phyloP scores from a whole-genome alignment of 2,113 vertebrate genomes.

The Platichthys flesus region DNA sequence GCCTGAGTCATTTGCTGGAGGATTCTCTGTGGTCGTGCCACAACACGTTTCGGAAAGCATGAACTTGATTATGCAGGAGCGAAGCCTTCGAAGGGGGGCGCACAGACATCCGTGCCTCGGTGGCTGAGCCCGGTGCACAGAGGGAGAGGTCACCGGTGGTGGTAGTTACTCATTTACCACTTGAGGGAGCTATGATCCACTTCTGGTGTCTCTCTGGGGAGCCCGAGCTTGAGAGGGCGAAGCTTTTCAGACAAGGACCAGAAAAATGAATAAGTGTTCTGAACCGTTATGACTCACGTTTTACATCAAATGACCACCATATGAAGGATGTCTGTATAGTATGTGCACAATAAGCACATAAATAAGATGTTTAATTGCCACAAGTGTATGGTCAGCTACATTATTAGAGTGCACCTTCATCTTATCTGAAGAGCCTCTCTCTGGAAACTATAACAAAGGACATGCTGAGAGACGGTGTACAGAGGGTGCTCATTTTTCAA shows the following conservation, averaged over 20 bases:
- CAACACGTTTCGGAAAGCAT: slow-evolving; percentile 58
- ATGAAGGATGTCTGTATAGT: not conserved
- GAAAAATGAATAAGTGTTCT: not conserved
- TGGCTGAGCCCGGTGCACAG: slow-evolving; percentile 8
- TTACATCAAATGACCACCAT: not conserved
- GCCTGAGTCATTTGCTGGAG: slow-evolving; percentile 62
- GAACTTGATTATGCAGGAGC: slow-evolving; percentile 60
- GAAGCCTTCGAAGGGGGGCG: slow-evolving; percentile 54
- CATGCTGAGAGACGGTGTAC: no score
- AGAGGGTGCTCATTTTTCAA: no score
- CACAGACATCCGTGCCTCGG: slow-evolving; percentile 27
- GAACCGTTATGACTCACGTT: not conserved
- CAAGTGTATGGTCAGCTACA: not conserved
- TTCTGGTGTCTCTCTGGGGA: slow-evolving; percentile 41
- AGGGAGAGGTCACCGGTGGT: slow-evolving; percentile 28
- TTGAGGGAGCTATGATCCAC: slow-evolving; percentile 66
- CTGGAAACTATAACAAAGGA: no score
- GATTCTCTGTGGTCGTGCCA: slow-evolving; percentile 68
- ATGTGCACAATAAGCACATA: not conserved
- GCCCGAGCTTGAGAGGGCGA: not conserved
- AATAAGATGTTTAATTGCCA: no score
- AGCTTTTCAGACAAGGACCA: not conserved
- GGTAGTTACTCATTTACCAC: slow-evolving; percentile 53
- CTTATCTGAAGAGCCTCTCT: no score
- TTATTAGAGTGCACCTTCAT: no score